Evolutionary conservation across 1,140 invertebrate genomes (phyloP).

Genomic region (Brachionus manjavacas): DNA sequence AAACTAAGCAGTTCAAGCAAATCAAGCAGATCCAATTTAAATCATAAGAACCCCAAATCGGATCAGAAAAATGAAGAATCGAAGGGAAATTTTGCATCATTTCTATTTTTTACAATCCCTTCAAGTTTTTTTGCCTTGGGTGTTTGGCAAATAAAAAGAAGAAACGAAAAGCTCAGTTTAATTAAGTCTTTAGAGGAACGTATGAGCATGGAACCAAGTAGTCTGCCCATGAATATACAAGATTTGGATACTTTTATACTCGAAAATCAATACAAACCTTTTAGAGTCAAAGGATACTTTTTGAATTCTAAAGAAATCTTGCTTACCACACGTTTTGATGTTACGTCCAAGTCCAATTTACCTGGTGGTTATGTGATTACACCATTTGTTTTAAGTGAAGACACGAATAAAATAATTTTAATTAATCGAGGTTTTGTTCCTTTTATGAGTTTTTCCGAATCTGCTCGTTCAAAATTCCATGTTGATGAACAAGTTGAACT

Average conservation of each 20-base stretch:
- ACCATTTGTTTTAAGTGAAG: constrained; percentile 51
- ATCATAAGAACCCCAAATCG: background rate
- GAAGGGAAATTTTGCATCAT: background rate
- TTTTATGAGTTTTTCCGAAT: constrained; percentile 62
- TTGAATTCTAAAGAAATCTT: constrained; percentile 64
- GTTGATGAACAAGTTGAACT: constrained; percentile 46
- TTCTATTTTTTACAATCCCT: constrained; percentile 61
- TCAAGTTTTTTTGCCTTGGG: constrained; percentile 74
- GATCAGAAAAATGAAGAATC: background rate
- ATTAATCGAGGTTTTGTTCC: constrained; percentile 88
- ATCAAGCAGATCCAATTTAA: background rate
- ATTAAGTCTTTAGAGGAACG: constrained; percentile 68
- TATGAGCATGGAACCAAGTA: constrained; percentile 61
- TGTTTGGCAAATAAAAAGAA: constrained; percentile 78
- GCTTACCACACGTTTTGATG: constrained; percentile 53
- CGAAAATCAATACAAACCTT: constrained; percentile 18
- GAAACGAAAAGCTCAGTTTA: constrained; percentile 76
- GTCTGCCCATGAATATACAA: constrained; percentile 65
- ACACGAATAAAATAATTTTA: constrained; percentile 62
- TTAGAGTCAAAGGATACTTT: constrained; percentile 64
- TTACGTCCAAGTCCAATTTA: background rate
- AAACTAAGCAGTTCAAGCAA: background rate
- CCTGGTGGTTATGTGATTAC: constrained; percentile 55
- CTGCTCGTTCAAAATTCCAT: constrained; percentile 54
- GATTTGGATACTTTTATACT: background rate